phyloP scores from a whole-genome alignment of 37 sponge, comb jelly and placozoan species.

The Cliona cf. orientalis region DNA sequence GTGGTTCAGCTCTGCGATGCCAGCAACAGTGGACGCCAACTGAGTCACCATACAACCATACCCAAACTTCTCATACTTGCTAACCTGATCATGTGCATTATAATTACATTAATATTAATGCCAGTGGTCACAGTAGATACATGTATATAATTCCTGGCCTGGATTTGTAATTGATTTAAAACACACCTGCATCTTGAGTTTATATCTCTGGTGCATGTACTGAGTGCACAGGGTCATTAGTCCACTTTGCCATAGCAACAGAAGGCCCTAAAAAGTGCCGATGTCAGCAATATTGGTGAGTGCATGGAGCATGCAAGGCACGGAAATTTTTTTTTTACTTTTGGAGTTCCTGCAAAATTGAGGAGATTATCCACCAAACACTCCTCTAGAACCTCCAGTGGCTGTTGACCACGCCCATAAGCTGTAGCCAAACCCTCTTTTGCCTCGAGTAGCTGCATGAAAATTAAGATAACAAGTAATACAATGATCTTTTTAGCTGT shows the following conservation, averaged over 20 bases:
- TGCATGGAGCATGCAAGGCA: too few relatives aligned
- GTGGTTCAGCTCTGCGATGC: slow-evolving; percentile 64
- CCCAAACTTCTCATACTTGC: slow-evolving; percentile 89
- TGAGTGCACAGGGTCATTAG: slow-evolving; percentile 63
- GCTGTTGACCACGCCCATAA: neutral
- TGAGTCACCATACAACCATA: slow-evolving; percentile 86
- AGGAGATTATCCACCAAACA: slow-evolving; percentile 76
- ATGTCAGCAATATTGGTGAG: too few relatives aligned
- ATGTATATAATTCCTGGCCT: neutral
- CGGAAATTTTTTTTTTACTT: too few relatives aligned
- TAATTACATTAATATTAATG: neutral
- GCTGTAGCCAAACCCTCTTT: too few relatives aligned
- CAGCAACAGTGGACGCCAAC: slow-evolving; percentile 82
- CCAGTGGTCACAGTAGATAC: neutral
- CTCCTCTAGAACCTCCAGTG: slow-evolving; percentile 42
- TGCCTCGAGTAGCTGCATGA: too few relatives aligned
- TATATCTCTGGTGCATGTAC: slow-evolving; percentile 78
- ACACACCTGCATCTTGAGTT: slow-evolving; percentile 77
- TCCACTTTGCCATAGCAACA: slow-evolving; percentile 74
- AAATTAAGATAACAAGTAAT: too few relatives aligned
- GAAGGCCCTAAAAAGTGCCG: slow-evolving; percentile 70
- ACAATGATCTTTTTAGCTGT: too few relatives aligned
- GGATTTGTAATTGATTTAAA: neutral
- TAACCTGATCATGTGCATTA: slow-evolving; percentile 55
- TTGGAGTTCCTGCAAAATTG: slow-evolving; percentile 90